Percentiles rank a stretch among this genome's conserved stretches.
Evolutionary conservation across 2,113 vertebrate genomes (phyloP).

Genomic region (Cavia aperea): DNA sequence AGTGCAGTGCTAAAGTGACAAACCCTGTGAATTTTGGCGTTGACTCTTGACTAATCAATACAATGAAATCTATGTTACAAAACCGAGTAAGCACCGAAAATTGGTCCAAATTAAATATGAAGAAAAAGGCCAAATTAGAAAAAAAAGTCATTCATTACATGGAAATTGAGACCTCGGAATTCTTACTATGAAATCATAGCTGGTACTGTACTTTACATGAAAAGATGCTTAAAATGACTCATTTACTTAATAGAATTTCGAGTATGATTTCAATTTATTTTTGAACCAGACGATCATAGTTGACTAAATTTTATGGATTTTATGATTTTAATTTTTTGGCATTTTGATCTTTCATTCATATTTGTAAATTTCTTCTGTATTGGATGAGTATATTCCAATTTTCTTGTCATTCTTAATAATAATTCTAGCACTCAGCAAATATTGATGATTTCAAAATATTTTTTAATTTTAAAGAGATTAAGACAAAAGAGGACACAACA

Average conservation of each 20-base stretch:
- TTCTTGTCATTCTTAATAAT: background rate
- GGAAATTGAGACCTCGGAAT: background rate
- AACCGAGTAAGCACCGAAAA: background rate
- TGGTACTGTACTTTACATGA: background rate
- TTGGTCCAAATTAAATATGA: background rate
- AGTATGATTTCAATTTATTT: background rate
- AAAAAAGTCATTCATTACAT: background rate
- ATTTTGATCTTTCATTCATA: background rate
- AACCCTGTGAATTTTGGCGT: background rate
- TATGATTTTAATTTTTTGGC: background rate
- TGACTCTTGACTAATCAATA: background rate
- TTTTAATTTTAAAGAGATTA: too few species aligned
- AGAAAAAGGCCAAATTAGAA: background rate
- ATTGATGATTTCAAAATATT: background rate
- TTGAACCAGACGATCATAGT: background rate
- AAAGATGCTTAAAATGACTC: background rate
- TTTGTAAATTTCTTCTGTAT: background rate
- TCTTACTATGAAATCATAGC: background rate
- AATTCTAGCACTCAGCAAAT: background rate
- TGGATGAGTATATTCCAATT: background rate
- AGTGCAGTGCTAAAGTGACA: background rate
- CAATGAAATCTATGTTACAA: constrained; percentile 3
- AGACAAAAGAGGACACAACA: too few species aligned
- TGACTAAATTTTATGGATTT: background rate
- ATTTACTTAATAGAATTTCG: background rate